These are phyloP conservation scores for Caradrina clavipalpis DNA, from an alignment of 2,888 invertebrate genomes.

Conservation along the genomic window DNA sequence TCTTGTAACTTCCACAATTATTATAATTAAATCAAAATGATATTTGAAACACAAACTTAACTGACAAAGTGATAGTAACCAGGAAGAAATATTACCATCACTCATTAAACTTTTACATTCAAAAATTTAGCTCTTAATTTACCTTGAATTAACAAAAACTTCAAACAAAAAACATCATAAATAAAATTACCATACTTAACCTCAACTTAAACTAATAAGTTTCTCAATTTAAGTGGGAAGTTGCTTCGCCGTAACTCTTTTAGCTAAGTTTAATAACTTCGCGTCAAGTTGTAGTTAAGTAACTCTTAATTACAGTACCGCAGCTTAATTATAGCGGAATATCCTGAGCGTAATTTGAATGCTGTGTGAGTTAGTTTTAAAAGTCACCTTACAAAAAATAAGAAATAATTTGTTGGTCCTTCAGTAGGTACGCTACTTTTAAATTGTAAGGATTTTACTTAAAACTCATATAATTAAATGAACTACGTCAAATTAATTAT, in stretches of 20 bases:
- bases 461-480: neutral
- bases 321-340: slow-evolving; percentile 34
- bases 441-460: neutral
- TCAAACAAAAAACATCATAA: slow-evolving; percentile 54
- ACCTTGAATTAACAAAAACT: neutral
- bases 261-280: slow-evolving; percentile 61
- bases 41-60: too few relatives aligned
- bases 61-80: too few relatives aligned
- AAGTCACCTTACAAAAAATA: neutral
- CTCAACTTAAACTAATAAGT: slow-evolving; percentile 48
- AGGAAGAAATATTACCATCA: too few relatives aligned
- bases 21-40: too few relatives aligned
- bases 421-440: neutral
- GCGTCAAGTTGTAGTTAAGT: slow-evolving; percentile 50
- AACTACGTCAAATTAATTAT: too few relatives aligned
- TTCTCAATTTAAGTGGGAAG: slow-evolving; percentile 65
- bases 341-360: slow-evolving; percentile 31
- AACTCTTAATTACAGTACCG: slow-evolving; percentile 49
- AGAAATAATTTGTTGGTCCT: neutral
- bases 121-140: neutral
- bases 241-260: slow-evolving; percentile 61
- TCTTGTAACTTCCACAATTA: too few relatives aligned
- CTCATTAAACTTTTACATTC: too few relatives aligned
- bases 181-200: slow-evolving; percentile 65
- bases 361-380: slow-evolving; percentile 20